Conservation (phyloP, 2,888 invertebrate species). For the Epirrhoe alternata region DNA sequence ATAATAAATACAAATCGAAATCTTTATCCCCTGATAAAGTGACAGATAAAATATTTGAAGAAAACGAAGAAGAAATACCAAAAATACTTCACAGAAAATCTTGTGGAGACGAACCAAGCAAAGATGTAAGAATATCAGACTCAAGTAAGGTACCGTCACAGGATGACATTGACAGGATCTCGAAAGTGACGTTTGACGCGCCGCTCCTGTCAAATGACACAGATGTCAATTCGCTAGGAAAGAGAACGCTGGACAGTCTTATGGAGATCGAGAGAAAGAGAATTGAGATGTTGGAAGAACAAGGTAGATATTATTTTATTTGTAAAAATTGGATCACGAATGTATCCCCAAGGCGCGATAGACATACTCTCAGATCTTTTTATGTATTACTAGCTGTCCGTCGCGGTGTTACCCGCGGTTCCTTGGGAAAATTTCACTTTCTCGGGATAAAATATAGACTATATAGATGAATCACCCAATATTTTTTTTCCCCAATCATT, state of each 20-base stretch:
- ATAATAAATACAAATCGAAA: conserved; percentile 81
- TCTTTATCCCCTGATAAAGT: conserved; percentile 73
- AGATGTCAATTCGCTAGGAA: conserved; percentile 88
- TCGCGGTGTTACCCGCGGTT: no score
- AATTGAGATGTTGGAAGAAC: conserved; percentile 93
- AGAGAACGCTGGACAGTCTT: conserved; percentile 93
- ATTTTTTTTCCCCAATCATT: no score
- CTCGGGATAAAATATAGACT: no score
- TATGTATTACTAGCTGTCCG: no score
- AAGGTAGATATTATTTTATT: no score
- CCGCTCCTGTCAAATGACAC: conserved; percentile 90
- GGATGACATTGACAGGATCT: conserved; percentile 94
- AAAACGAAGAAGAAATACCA: conserved; percentile 46
- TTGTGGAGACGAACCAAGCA: conserved; percentile 78
- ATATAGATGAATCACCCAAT: no score
- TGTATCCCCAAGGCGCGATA: no score
- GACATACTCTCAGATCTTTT: no score
- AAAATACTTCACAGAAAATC: conserved; percentile 73
- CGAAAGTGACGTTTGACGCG: conserved; percentile 93
- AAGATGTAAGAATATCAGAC: conserved; percentile 70
- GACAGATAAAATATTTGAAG: conserved; percentile 65
- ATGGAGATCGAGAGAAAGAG: conserved; percentile 96
- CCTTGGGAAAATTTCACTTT: no score
- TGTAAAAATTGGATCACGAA: no score
- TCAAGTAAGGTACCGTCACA: conserved; percentile 88